Percentiles rank a stretch among this genome's conserved stretches.
Conservation (phyloP, 2,113 vertebrate genomes). For the Vulpes ferrilata region DNA sequence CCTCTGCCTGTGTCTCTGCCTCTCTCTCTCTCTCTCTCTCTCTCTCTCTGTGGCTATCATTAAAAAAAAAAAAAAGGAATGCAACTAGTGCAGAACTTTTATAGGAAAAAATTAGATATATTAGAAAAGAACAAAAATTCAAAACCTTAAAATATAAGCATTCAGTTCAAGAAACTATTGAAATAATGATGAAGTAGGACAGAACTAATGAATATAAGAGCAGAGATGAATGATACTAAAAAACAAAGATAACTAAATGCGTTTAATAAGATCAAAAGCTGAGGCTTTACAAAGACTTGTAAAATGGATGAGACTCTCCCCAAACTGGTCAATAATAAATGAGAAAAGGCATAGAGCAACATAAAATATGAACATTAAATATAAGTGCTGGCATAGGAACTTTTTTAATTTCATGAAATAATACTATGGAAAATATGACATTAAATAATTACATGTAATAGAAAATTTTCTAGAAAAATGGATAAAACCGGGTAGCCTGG, state of each 20-base stretch:
- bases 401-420: background rate
- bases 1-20: too few relatives aligned
- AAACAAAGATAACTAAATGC: background rate
- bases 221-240: background rate
- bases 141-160: background rate
- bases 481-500: too few relatives aligned
- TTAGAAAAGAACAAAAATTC: background rate
- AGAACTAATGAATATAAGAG: background rate
- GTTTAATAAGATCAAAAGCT: conserved; percentile 20
- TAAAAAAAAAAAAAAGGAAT: too few relatives aligned
- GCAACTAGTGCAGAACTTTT: background rate
- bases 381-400: background rate
- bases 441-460: background rate
- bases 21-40: too few relatives aligned
- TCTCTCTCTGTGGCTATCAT: too few relatives aligned
- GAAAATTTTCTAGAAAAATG: background rate
- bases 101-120: background rate
- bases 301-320: background rate
- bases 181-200: background rate
- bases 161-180: background rate
- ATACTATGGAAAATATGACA: background rate
- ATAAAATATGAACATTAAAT: background rate
- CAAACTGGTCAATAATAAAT: background rate
- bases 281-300: background rate
- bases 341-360: background rate